Conservation (phyloP, 2,888 invertebrate genomes). For the Ormyrus rosae region DNA sequence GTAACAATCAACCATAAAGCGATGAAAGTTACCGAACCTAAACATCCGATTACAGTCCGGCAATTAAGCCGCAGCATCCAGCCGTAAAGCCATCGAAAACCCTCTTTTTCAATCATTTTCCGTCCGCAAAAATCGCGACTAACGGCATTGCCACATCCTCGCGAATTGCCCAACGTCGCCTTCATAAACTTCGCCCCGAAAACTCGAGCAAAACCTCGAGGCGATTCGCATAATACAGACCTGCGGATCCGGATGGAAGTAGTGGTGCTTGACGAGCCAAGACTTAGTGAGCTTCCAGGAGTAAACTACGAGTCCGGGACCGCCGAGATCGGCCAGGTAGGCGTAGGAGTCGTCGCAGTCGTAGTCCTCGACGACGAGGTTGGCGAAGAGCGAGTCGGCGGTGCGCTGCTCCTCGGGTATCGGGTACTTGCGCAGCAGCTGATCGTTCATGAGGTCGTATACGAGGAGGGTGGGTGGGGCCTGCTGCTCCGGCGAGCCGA, state of each 20-base stretch:
- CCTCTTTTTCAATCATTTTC: too few relatives aligned
- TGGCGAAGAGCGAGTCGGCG: conserved; percentile 84
- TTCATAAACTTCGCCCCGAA: too few relatives aligned
- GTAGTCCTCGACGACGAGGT: conserved; percentile 86
- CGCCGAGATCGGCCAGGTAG: conserved; percentile 84
- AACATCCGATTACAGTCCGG: not conserved
- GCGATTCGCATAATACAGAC: conserved; percentile 50
- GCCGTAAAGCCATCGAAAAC: not conserved
- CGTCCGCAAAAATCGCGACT: too few relatives aligned
- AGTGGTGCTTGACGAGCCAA: conserved; percentile 85
- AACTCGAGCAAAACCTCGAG: too few relatives aligned
- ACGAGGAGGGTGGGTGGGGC: conserved; percentile 82
- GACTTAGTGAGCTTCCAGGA: conserved; percentile 84
- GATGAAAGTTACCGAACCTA: too few relatives aligned
- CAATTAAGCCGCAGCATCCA: not conserved
- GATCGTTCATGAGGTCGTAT: conserved; percentile 85
- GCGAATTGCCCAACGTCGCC: too few relatives aligned
- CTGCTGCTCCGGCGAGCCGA: conserved; percentile 77
- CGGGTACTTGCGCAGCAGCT: conserved; percentile 81
- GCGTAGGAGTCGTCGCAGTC: conserved; percentile 85
- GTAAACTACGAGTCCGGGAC: conserved; percentile 85
- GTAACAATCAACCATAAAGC: too few relatives aligned
- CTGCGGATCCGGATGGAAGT: conserved; percentile 84
- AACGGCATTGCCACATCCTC: too few relatives aligned
- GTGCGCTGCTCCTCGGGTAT: conserved; percentile 83